A percentile compares a stretch with the other conserved stretches of the same genome.
phyloP scores from a whole-genome alignment of 2,797 vertebrate species.

The Austrolebias charrua region DNA sequence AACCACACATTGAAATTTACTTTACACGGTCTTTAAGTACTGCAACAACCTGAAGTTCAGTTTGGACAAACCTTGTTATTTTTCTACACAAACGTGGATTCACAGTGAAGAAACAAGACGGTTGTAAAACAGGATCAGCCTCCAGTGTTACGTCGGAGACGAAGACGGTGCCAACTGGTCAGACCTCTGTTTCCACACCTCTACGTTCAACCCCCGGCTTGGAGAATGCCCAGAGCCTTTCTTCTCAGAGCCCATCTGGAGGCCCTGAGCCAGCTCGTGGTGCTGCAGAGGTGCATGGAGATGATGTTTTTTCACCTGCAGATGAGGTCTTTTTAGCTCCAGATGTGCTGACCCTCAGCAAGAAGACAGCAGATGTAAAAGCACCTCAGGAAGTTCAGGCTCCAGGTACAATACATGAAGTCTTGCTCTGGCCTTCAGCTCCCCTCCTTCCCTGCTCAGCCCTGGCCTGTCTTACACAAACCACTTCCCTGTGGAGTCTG shows the following conservation, averaged over 20 bases:
- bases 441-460: slow-evolving; percentile 53
- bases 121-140: slow-evolving; percentile 36
- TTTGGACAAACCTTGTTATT: slow-evolving; percentile 64
- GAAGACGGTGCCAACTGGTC: slow-evolving; percentile 17
- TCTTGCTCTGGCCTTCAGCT: slow-evolving; percentile 45
- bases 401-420: slow-evolving; percentile 79
- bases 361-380: slow-evolving; percentile 63
- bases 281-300: slow-evolving; percentile 49
- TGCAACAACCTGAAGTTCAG: slow-evolving; percentile 4
- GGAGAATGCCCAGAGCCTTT: slow-evolving; percentile 28
- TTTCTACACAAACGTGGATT: slow-evolving; percentile 53
- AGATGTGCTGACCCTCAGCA: slow-evolving; percentile 80
- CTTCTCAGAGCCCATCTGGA: slow-evolving; percentile 25
- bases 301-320: slow-evolving; percentile 49
- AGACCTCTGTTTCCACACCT: slow-evolving; percentile 32
- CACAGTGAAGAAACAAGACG: slow-evolving; percentile 52
- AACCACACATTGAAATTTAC: too few relatives aligned
- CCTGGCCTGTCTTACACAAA: slow-evolving; percentile 38
- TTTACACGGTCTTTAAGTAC: too few relatives aligned
- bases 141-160: slow-evolving; percentile 31
- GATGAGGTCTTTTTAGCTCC: slow-evolving; percentile 41
- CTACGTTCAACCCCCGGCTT: slow-evolving; percentile 34
- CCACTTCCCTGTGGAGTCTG: slow-evolving; percentile 42
- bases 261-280: slow-evolving; percentile 12
- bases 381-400: slow-evolving; percentile 56